A percentile compares a stretch with the other conserved stretches of the same genome.
Evolutionary conservation across 2,888 invertebrate species (phyloP).

Genomic region (Scaptomyza caliginosa): DNA sequence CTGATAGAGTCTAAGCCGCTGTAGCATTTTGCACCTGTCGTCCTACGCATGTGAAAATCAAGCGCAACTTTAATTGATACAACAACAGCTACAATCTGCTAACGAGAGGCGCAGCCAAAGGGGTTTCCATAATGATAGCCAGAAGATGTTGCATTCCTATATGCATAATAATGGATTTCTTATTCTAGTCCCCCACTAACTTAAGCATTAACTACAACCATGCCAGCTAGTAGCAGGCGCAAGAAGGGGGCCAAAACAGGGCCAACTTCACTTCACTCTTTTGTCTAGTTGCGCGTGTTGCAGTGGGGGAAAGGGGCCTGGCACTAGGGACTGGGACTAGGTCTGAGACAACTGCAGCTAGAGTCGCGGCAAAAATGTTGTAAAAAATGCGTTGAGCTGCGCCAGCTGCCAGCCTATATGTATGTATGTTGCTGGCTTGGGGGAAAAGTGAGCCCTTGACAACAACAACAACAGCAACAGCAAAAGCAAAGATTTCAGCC

Average conservation of each 20-base stretch:
- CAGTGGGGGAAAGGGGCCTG: conserved; percentile 7
- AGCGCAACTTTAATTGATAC: conserved; percentile 76
- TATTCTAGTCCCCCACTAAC: neutral
- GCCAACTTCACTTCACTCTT: conserved; percentile 9
- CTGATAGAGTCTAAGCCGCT: conserved; percentile 47
- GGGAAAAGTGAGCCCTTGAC: conserved; percentile 69
- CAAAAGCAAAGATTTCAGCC: conserved; percentile 48
- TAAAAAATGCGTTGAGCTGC: conserved; percentile 69
- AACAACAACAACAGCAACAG: conserved; percentile 32
- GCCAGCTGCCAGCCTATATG: conserved; percentile 54
- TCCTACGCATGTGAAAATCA: conserved; percentile 76
- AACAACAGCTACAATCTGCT: conserved; percentile 57
- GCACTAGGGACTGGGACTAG: conserved; percentile 9
- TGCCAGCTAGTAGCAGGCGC: conserved; percentile 20
- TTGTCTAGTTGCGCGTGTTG: conserved; percentile 57
- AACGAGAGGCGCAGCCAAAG: conserved; percentile 5
- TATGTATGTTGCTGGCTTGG: conserved; percentile 36
- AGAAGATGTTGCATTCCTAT: neutral
- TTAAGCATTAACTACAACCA: neutral
- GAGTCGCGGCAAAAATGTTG: conserved; percentile 75
- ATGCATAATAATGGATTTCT: neutral
- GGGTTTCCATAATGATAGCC: neutral
- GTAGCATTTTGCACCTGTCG: conserved; percentile 79
- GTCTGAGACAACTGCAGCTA: conserved; percentile 3
- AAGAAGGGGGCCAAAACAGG: conserved; percentile 45